Percentiles rank a stretch among this genome's conserved stretches.
Conservation (phyloP, 2,113 vertebrate species). For the Polypterus senegalus region DNA sequence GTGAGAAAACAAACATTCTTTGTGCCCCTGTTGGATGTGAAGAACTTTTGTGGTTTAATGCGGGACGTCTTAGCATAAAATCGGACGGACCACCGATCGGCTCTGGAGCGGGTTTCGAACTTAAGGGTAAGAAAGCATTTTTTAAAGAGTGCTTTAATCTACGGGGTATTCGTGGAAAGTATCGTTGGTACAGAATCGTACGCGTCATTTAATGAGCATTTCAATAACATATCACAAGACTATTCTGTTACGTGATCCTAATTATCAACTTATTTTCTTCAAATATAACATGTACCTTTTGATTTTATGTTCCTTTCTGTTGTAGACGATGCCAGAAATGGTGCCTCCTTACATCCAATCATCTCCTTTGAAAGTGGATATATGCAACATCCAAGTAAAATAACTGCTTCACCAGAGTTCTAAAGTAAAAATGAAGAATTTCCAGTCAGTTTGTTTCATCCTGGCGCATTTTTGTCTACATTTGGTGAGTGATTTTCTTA, state of each 20-base stretch:
- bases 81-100: too few relatives aligned
- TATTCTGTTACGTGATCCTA: too few relatives aligned
- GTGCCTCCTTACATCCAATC: conserved; percentile 35
- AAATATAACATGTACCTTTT: background rate
- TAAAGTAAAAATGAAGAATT: conserved; percentile 60
- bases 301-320: conserved; percentile 7
- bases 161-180: background rate
- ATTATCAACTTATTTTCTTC: background rate
- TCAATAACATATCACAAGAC: background rate
- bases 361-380: conserved; percentile 49
- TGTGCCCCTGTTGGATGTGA: background rate
- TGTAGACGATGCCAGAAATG: conserved; percentile 43
- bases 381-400: conserved; percentile 47
- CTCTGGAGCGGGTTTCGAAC: too few relatives aligned
- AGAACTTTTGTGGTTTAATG: background rate
- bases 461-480: conserved; percentile 68
- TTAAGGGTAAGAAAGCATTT: background rate
- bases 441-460: conserved; percentile 57
- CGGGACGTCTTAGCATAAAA: too few relatives aligned
- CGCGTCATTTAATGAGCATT: background rate
- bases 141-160: background rate
- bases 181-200: conserved; percentile 8
- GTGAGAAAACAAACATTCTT: background rate
- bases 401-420: conserved; percentile 47
- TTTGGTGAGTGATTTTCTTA: conserved; percentile 60